These are phyloP conservation scores for Telenomus remus DNA, from an alignment of 1,140 invertebrate genomes.

Conservation along the genomic window DNA sequence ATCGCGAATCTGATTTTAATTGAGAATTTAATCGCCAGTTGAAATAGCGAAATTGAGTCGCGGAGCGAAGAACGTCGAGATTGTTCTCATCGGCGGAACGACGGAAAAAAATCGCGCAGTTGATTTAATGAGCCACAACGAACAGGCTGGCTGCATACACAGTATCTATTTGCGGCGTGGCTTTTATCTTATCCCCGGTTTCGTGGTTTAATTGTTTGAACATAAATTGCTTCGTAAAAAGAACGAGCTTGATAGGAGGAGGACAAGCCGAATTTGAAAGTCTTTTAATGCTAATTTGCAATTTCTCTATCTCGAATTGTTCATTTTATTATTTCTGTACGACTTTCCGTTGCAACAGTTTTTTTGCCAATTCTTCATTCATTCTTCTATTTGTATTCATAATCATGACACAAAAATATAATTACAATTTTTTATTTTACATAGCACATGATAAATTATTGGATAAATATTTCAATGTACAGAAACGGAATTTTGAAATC, in stretches of 20 bases:
- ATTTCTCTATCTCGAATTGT: neutral
- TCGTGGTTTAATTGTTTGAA: constrained; percentile 49
- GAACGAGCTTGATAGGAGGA: constrained; percentile 27
- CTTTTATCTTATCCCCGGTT: constrained; percentile 45
- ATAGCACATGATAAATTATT: too few relatives aligned
- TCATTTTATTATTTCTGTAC: neutral
- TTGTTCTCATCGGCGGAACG: neutral
- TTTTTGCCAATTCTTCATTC: too few relatives aligned
- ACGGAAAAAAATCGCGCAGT: constrained; percentile 41
- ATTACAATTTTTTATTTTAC: too few relatives aligned
- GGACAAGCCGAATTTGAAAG: constrained; percentile 29
- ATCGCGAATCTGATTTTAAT: too few relatives aligned
- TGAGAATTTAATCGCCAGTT: too few relatives aligned
- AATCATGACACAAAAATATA: too few relatives aligned
- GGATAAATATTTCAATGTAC: too few relatives aligned
- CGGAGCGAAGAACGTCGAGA: neutral
- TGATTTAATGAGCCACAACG: constrained; percentile 48
- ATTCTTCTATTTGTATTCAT: too few relatives aligned
- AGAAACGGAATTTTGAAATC: too few relatives aligned
- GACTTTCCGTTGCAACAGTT: neutral
- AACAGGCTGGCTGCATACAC: constrained; percentile 42
- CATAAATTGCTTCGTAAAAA: constrained; percentile 44
- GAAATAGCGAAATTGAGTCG: too few relatives aligned
- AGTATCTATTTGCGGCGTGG: constrained; percentile 36
- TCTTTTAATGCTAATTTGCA: constrained; percentile 29